Base-by-base conservation (phyloP, 2,797 vertebrate genomes). In the Chromis chromis region DNA sequence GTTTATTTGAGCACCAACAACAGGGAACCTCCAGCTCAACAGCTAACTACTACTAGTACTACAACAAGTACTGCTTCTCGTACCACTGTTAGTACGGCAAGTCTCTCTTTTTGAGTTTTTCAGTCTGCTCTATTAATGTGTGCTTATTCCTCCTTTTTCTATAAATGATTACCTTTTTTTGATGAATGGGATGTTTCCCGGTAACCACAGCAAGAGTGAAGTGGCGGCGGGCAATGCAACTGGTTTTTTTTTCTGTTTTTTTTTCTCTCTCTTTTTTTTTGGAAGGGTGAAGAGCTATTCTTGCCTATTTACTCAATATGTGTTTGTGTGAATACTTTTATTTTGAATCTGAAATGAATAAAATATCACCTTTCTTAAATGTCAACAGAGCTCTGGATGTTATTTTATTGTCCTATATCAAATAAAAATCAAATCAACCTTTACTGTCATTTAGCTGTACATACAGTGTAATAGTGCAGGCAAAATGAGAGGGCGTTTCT, bases 311-410 rank as follows among this genome's bases (percentile, higher is more conserved):
- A 94, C 91, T 93, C 90, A 82, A 76, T 90, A 89, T 90, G 90
- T 94, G 92, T 94, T 94, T 93, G 93, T 93, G 92, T 93, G 92
- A 93, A 93, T 92, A 94, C 91, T 89, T 92, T 94, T 93, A 90
- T 93, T 94, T 95, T 89, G 86, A 93, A 92, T 93, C 85, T 90
- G 82, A 93, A 92, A 93, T 94, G 48, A 88, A 93, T 93, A 94
- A 93, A 93, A 92, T 91, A 91, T 91, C 78, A 88, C 49, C 64
- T 88, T 91, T 90, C 82, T 90, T 89, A 82, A 94, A 91, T 93
- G 86, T 92, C 78, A 90, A 42, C 55, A 62, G 16, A 85, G 67
- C 22, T 78, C 65, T 27, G 36, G 8, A 14, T 64, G 36, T 86
- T 80, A 75, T 85, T 72, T 50, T 10, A 21, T 21, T n/a, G 17